Conservation (phyloP, 1,140 invertebrate genomes). For the Cydia fagiglandana region DNA sequence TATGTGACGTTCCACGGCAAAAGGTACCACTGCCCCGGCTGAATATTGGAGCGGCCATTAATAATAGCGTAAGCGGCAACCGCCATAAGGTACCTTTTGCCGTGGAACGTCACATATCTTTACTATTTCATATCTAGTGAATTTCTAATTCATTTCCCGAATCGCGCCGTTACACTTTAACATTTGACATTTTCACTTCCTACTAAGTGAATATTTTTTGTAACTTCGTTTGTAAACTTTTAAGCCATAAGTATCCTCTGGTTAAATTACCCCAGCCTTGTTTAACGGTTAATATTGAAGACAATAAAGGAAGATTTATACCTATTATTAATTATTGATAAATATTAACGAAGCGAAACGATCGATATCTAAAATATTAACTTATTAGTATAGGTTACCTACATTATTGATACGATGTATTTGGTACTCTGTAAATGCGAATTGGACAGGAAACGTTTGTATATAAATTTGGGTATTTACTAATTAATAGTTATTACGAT, state of each 20-base stretch:
- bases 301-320: conserved; percentile 78
- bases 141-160: too few species aligned
- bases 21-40: too few species aligned
- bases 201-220: background rate
- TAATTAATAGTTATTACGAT: background rate
- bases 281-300: conserved; percentile 73
- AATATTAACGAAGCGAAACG: conserved; percentile 67
- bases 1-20: too few species aligned
- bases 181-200: background rate
- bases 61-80: too few species aligned
- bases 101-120: too few species aligned
- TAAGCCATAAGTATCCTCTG: background rate
- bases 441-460: background rate
- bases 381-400: conserved; percentile 48
- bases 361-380: conserved; percentile 70
- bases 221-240: background rate
- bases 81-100: too few species aligned
- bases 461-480: conserved; percentile 13
- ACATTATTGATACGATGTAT: conserved; percentile 45
- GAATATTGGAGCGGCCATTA: too few species aligned
- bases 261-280: conserved; percentile 52
- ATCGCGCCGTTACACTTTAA: background rate
- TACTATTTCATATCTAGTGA: too few species aligned
- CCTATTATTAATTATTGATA: conserved; percentile 62
- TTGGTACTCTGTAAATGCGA: conserved; percentile 28